Base-by-base conservation (phyloP, 2,797 vertebrate species). In the Premnoplex brunnescens region DNA sequence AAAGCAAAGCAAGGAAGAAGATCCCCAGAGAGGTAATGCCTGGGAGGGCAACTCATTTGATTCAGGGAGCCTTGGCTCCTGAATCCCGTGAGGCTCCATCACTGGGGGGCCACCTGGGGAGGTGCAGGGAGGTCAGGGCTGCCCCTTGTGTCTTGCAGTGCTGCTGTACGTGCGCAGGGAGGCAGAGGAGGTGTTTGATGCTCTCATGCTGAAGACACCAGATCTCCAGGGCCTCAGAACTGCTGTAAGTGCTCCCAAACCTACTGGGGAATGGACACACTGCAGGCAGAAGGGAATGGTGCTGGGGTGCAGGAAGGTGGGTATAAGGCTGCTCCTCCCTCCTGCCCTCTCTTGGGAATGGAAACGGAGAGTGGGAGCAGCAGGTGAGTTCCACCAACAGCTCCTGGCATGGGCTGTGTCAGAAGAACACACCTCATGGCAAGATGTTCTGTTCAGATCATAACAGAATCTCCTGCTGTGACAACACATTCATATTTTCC, bases 121-220 rank as follows among this genome's bases (percentile, higher is more conserved):
- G 37, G 5, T 13, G 30, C 37, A n/a, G 4, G 4, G 59, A 2
- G 0, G 0, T 34, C 91, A 28, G 17, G 3, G 7, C 30, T 51
- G 8, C 8, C 64, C 68, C 39, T 49, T 8, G 12, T 77, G 21
- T 43, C 85, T 91, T 90, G 37, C 95, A 99, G 99, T 99, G 80
- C 97, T 99, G 81, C 81, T 99, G 39, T 99, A 99, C 0, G 98
- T 99, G 85, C 98, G 99, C 88, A 98, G 98, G 66, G 98, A 98
- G 87, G 58, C 98, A 0, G 99, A 99, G 86, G 99, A 99, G 89
- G 99, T 99, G 60, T 99, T 99, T 5, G 99, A 99, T 4, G 99
- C 99, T 1, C 99, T 99, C 89, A 99, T 99, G 99, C 93, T 99
- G 95, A 99, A 98, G 97, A 98, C 99, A 3, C 99, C 99, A 0